Percentiles rank a stretch among this genome's conserved stretches.
Evolutionary conservation across 2,888 invertebrate species (phyloP).

Genomic region (Andrena praecox): DNA sequence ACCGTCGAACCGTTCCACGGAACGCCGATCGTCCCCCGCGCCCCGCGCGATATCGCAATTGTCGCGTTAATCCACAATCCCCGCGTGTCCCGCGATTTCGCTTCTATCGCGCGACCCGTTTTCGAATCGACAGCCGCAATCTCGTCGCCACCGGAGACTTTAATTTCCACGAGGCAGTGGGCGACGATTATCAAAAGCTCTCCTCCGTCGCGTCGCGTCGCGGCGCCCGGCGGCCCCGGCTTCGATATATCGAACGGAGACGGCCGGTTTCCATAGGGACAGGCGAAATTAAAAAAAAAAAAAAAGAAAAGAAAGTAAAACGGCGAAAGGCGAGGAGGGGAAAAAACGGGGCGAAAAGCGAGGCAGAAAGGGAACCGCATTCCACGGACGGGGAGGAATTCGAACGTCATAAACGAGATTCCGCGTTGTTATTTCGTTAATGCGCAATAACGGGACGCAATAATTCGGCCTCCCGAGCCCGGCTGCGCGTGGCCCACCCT

Average conservation of each 20-base stretch:
- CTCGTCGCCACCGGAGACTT: background rate
- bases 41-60: background rate
- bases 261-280: conserved; percentile 17
- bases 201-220: background rate
- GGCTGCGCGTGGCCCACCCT: conserved; percentile 4
- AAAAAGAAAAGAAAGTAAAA: no score
- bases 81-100: background rate
- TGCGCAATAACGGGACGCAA: conserved; percentile 60
- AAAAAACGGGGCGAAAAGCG: background rate
- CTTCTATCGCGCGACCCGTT: no score
- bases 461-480: conserved; percentile 46
- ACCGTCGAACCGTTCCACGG: background rate
- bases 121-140: background rate
- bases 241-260: conserved; percentile 2
- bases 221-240: background rate
- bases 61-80: background rate
- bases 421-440: conserved; percentile 66
- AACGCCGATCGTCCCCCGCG: background rate
- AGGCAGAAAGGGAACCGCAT: conserved; percentile 33
- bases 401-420: conserved; percentile 55
- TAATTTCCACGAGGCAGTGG: background rate
- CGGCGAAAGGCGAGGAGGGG: background rate
- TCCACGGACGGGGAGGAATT: conserved; percentile 35
- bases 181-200: background rate
- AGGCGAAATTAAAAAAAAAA: background rate